These are phyloP conservation scores for Oceanodroma leucorhoa DNA, from an alignment of 2,797 vertebrate species.

Conservation along the genomic window DNA sequence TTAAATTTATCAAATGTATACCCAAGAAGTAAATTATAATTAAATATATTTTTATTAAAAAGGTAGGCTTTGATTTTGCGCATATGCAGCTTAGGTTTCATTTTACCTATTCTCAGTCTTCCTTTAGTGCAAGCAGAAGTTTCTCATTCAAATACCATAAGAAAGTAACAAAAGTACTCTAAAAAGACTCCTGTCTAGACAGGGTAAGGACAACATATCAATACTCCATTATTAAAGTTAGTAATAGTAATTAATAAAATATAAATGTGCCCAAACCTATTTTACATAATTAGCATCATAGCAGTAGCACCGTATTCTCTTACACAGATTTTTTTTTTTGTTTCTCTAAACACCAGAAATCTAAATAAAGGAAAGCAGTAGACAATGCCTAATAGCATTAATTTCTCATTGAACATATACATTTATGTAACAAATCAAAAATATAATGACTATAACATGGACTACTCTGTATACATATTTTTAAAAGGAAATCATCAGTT, in stretches of 20 bases:
- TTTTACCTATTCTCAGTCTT: background rate
- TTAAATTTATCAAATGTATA: background rate
- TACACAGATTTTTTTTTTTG: background rate
- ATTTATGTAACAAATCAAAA: background rate
- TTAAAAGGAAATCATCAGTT: background rate
- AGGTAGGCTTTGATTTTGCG: background rate
- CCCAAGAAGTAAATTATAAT: background rate
- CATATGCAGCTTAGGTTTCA: background rate
- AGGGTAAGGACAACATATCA: background rate
- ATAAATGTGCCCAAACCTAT: background rate
- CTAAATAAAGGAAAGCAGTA: background rate
- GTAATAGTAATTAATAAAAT: background rate
- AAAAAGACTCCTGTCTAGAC: background rate
- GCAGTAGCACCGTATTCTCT: background rate
- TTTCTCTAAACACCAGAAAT: background rate
- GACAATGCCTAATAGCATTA: background rate
- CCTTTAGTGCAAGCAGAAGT: background rate
- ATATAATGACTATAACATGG: background rate
- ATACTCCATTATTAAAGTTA: background rate
- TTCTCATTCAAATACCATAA: background rate
- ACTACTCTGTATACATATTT: background rate
- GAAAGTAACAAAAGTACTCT: background rate
- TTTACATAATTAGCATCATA: background rate
- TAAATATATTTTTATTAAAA: background rate
- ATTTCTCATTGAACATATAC: background rate